phyloP scores from a whole-genome alignment of 2,797 vertebrate genomes.

The Percopsis omiscomaycus region DNA sequence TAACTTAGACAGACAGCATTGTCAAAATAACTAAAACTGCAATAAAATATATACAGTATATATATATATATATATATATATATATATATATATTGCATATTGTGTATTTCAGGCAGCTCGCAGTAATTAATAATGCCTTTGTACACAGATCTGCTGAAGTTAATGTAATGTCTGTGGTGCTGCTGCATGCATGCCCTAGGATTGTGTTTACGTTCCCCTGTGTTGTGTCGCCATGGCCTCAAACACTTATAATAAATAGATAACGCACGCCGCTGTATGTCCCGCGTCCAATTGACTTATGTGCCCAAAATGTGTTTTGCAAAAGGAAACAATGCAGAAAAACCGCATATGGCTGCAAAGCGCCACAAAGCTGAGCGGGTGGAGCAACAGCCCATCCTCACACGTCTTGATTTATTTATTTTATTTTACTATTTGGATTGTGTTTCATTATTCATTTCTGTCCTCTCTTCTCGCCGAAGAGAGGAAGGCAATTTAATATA shows the following conservation, averaged over 20 bases:
- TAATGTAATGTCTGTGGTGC: conserved; percentile 7
- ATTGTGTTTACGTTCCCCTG: conserved; percentile 8
- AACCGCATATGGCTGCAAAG: conserved; percentile 37
- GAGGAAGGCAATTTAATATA: conserved; percentile 74
- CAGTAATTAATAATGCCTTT: conserved; percentile 20
- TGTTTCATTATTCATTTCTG: conserved; percentile 75
- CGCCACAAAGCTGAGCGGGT: neutral
- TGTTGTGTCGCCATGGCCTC: conserved; percentile 11
- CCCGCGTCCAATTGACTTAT: conserved; percentile 44
- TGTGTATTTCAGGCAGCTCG: conserved; percentile 10
- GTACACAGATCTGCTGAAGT: conserved; percentile 25
- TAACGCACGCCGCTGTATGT: conserved; percentile 45
- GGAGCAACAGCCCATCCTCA: neutral
- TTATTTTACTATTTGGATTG: conserved; percentile 61
- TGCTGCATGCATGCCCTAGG: neutral
- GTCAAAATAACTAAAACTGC: conserved; percentile 1
- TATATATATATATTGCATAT: neutral
- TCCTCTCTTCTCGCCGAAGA: conserved; percentile 60
- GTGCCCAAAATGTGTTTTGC: conserved; percentile 46
- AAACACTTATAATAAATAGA: conserved; percentile 46
- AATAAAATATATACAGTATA: no score
- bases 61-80: conserved; percentile 8
- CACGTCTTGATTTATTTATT: conserved; percentile 55
- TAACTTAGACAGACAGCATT: neutral
- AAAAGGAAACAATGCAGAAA: conserved; percentile 47